Conservation (phyloP, 2,797 vertebrate species). For the Crocodylus rhombifer region DNA sequence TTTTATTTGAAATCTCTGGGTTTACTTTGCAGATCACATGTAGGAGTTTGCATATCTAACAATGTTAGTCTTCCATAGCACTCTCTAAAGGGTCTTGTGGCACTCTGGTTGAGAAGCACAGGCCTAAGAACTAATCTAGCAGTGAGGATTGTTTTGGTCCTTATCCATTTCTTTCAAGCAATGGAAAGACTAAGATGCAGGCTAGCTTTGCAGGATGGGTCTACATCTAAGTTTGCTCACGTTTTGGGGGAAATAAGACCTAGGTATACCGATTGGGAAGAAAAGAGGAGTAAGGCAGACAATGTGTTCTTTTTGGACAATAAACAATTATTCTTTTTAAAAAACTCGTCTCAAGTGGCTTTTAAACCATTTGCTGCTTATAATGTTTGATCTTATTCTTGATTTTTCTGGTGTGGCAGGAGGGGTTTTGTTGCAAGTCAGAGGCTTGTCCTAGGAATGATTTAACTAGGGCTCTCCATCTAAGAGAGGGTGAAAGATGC, state of each 20-base stretch:
- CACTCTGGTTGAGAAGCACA: too few relatives aligned
- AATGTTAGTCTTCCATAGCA: too few relatives aligned
- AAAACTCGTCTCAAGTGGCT: not conserved
- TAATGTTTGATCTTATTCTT: too few relatives aligned
- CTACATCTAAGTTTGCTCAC: not conserved
- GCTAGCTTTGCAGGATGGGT: not conserved
- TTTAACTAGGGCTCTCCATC: not conserved
- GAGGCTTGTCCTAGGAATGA: not conserved
- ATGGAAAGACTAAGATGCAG: not conserved
- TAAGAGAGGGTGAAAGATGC: not conserved
- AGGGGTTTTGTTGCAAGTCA: not conserved
- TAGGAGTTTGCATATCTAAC: too few relatives aligned
- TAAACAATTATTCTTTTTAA: not conserved
- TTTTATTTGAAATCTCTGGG: too few relatives aligned
- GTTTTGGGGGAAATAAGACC: not conserved
- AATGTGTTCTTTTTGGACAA: not conserved
- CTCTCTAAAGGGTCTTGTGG: too few relatives aligned
- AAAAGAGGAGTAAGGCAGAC: too few relatives aligned
- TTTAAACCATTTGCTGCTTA: not conserved
- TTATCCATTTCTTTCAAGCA: too few relatives aligned
- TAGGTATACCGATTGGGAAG: too few relatives aligned
- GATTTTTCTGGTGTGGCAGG: not conserved
- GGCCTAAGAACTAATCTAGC: too few relatives aligned
- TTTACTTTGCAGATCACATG: too few relatives aligned
- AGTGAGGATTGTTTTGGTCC: too few relatives aligned